Conservation (phyloP, 2,113 vertebrate genomes). For the Tonatia bakeri region DNA sequence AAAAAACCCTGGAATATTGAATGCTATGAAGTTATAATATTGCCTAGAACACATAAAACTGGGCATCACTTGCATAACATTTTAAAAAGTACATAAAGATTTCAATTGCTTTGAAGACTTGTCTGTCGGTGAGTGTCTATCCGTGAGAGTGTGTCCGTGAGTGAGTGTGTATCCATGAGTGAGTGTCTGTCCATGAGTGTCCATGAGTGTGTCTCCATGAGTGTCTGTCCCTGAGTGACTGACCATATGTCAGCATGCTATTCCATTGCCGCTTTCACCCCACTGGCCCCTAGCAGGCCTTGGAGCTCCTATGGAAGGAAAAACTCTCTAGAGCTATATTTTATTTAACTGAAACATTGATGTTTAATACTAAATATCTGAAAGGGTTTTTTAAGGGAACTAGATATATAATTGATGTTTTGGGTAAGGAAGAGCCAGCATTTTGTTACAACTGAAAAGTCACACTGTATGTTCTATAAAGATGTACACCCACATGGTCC, state of each 20-base stretch:
- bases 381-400: background rate
- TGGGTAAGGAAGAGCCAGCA: background rate
- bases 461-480: background rate
- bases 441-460: background rate
- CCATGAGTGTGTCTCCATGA: background rate
- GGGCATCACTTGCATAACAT: background rate
- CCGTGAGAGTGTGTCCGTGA: background rate
- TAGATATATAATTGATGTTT: background rate
- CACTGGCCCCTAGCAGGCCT: background rate
- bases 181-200: background rate
- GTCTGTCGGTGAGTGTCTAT: background rate
- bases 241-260: background rate
- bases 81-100: background rate
- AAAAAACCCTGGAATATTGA: background rate
- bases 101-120: background rate
- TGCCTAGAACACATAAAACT: background rate
- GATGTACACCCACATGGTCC: fast-evolving
- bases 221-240: background rate
- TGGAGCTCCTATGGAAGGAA: background rate
- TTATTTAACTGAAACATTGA: background rate
- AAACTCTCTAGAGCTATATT: background rate
- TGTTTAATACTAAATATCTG: background rate
- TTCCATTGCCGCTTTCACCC: background rate
- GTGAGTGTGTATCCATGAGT: background rate
- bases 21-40: background rate